These are phyloP conservation scores for Capra hircus DNA, from an alignment of 2,113 vertebrate species.

Conservation along the genomic window DNA sequence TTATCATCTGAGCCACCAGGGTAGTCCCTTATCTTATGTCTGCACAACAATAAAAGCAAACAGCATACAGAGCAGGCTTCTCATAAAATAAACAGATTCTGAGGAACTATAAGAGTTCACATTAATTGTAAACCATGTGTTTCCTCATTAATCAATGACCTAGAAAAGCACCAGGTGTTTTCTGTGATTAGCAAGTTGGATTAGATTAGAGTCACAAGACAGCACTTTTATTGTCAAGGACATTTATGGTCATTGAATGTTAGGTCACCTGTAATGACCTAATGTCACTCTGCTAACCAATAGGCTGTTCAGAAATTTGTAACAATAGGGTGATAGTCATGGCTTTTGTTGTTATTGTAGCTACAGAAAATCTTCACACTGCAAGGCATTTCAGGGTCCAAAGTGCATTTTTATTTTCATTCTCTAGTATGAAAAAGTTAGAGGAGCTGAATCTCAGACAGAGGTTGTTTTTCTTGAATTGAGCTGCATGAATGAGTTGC, in stretches of 20 bases:
- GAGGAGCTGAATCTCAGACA: background rate
- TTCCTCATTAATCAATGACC: conserved; percentile 43
- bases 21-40: background rate
- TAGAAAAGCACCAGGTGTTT: conserved; percentile 39
- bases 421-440: background rate
- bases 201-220: conserved; percentile 58
- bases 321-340: background rate
- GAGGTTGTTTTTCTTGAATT: background rate
- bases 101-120: conserved; percentile 27
- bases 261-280: background rate
- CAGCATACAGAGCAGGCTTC: background rate
- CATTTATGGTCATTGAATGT: conserved; percentile 2
- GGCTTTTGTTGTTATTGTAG: background rate
- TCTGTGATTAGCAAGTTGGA: conserved; percentile 35
- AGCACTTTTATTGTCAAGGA: conserved; percentile 30
- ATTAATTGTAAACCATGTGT: conserved; percentile 30
- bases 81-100: conserved; percentile 1
- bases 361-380: background rate
- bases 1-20: background rate
- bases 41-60: background rate
- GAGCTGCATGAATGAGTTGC: background rate
- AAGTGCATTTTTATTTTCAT: background rate
- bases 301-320: background rate
- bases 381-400: background rate
- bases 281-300: background rate